Base-by-base conservation (phyloP, 2,888 invertebrate genomes). In the Chironomus tentans region DNA sequence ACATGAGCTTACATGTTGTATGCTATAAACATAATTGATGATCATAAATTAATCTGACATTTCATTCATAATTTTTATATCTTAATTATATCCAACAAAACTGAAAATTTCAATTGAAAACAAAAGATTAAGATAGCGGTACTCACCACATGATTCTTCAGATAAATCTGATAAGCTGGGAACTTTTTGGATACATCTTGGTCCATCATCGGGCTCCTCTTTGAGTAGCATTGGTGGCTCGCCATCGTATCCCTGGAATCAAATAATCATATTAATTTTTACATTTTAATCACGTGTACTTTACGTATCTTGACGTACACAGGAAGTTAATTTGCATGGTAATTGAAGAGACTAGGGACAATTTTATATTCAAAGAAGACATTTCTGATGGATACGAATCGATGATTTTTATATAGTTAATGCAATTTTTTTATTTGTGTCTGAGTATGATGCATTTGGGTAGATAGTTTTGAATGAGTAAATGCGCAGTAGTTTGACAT, bases 111-210 rank as follows among this genome's bases (percentile, higher is more conserved):
- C 28, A 38, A 61, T 38, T 38, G 10, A 38, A 38, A 38, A 38
- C 38, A 38, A 38, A 10, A 38, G 38, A 38, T 10, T 38, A 38
- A 38, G 10, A 28, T 70, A 72, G 50, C 46, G 15, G 70, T 68
- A 92, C 94, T 91, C 85, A 94, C 94, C 94, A 82, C 94, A 84
- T 77, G 95, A 95, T 85, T 95, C 95, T 77, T 92, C 92, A 73
- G 94, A 94, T 73, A 95, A 88, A 85, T 95, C 95, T 80, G 94
- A 94, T 80, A 95, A 88, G 71, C 94, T 95, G 62, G 95, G 95
- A 80, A 95, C 94, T 84, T 94, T 93, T 85, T 93, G 93, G 87
- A 92, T 91, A 78, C 92, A 89, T 78, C 90, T 87, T 78, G 89
- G 88, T 76, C 87, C 86, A 83, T 92, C 90, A 82, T 92, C 88